A percentile compares a stretch with the other conserved stretches of the same genome.
Conservation (phyloP, 2,797 vertebrate species). For the Oceanodroma leucorhoa region DNA sequence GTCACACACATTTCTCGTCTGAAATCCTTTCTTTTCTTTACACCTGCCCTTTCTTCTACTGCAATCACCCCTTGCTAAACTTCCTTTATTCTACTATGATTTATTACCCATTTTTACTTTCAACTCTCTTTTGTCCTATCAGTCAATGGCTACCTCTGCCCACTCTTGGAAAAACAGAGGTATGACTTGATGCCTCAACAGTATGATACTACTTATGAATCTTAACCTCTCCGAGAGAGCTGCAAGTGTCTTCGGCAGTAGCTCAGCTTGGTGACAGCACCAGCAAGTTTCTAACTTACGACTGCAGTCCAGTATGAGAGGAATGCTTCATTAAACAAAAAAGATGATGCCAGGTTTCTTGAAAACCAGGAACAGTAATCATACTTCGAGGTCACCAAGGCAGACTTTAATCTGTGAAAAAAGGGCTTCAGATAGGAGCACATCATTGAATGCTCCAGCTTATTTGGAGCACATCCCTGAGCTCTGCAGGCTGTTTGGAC, state of each 20-base stretch:
- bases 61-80: neutral
- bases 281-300: neutral
- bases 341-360: neutral
- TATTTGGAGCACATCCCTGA: neutral
- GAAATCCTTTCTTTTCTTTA: neutral
- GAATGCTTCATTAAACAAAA: neutral
- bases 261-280: neutral
- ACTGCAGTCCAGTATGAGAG: neutral
- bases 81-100: neutral
- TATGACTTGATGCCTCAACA: neutral
- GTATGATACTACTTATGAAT: neutral
- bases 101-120: neutral
- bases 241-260: neutral
- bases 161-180: neutral
- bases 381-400: neutral
- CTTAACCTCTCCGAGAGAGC: neutral
- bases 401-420: neutral
- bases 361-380: neutral
- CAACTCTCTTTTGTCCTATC: neutral
- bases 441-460: neutral
- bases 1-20: neutral
- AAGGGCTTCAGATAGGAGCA: neutral
- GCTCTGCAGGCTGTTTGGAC: neutral
- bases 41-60: neutral
- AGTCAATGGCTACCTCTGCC: neutral